Base-by-base conservation (phyloP, 2,888 invertebrate genomes). In the Torymus texanus region DNA sequence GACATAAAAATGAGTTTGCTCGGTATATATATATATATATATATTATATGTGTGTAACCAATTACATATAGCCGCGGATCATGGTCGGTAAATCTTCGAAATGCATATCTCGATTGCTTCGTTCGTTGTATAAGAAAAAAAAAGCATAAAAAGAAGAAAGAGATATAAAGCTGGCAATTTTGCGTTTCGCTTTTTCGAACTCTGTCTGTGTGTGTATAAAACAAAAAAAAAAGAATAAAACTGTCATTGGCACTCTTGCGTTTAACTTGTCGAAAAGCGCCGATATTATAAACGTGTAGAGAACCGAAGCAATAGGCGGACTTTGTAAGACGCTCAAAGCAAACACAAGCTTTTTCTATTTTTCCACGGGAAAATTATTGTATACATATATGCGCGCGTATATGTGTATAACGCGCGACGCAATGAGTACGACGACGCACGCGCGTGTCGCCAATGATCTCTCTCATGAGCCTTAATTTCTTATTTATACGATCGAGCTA, bases 31-130 rank as follows among this genome's bases (percentile, higher is more conserved):
- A 41, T 29, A 21, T 21, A 21, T 29, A 29, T 8, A 41, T 41
- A 41, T 41, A 41, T 8, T 41, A 41, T 41, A 41, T 41, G 41
- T 41, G 41, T 41, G 41, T 41, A 41, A 41, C 8, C 41, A 41
- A 41, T 41, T 41, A 41, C 13, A 65, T 41, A 58, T 65, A 58
- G 65, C 65, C 16, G 62, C 58, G 58, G 50, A 70, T 41, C 21
- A 71, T 72, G 51, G 66, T 24, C 41, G 13, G 21, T 63, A 24
- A 41, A 73, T 62, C 58, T 61, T 21, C 18, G n/a, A 59, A 72
- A 74, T 78, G 70, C 70, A 71, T 79, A 79, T 79, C 75, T 18
- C 4, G 11, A 70, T 71, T 75, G 70, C 65, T 79, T 66, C 41
- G 21, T 63, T 74, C 41, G 41, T 41, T 41, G 41, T 41, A 41